These are phyloP conservation scores for Stenchaetothrips biformis DNA, from an alignment of 2,888 invertebrate genomes.

Conservation along the genomic window DNA sequence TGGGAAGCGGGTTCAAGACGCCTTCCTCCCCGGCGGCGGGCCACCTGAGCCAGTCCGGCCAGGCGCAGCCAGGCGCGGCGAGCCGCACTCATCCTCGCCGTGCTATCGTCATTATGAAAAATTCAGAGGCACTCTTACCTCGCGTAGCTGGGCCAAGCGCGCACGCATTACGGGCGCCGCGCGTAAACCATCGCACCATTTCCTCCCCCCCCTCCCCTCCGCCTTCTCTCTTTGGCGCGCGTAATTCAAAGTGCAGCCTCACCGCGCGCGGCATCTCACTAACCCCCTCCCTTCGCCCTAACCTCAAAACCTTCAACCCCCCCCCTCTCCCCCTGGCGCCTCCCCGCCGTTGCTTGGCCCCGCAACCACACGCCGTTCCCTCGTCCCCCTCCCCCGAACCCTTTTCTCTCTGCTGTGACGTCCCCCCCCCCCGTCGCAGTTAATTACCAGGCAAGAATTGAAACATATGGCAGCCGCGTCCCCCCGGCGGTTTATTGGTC, in stretches of 20 bases:
- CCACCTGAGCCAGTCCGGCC: no score
- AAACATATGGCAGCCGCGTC: background rate
- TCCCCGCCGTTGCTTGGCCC: no score
- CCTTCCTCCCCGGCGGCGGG: no score
- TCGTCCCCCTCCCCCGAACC: background rate
- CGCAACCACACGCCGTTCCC: background rate
- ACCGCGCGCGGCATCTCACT: no score
- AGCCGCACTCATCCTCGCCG: no score
- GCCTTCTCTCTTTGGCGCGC: background rate
- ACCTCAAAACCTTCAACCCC: no score
- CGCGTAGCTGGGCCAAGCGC: background rate
- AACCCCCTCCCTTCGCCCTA: no score
- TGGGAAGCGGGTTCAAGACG: no score
- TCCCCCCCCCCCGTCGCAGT: background rate
- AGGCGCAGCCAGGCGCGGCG: no score
- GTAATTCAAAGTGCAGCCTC: no score
- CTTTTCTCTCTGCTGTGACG: background rate
- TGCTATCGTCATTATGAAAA: background rate
- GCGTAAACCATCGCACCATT: background rate
- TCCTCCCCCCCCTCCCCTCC: background rate
- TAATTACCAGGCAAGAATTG: constrained; percentile 1
- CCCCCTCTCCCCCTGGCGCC: no score
- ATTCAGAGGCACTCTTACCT: background rate
- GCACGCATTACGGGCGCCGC: background rate
- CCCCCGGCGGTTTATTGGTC: background rate